phyloP scores from a whole-genome alignment of 2,113 vertebrate genomes.

The Butorides virescens region DNA sequence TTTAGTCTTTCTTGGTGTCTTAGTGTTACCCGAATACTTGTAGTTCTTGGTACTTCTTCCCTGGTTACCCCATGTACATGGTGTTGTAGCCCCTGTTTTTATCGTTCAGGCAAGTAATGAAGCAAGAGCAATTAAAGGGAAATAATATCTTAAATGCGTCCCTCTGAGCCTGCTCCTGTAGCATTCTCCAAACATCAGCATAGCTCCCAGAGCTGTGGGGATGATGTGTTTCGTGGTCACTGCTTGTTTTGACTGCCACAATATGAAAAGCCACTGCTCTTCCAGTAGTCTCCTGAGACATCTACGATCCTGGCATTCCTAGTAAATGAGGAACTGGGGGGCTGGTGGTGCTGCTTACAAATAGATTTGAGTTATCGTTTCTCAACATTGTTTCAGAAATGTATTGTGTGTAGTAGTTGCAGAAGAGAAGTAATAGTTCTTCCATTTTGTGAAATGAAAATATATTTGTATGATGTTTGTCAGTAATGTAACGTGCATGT shows the following conservation, averaged over 20 bases:
- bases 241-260: background rate
- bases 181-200: accelerated
- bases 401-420: background rate
- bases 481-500: background rate
- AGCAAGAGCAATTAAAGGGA: background rate
- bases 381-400: background rate
- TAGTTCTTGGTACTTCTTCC: background rate
- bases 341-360: background rate
- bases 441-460: background rate
- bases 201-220: background rate
- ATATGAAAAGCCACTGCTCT: background rate
- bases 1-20: background rate
- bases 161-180: background rate
- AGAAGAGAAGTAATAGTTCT: background rate
- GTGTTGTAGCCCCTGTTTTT: background rate
- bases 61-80: accelerated
- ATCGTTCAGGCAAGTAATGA: background rate
- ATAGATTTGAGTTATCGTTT: background rate
- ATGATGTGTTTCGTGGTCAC: background rate
- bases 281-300: background rate
- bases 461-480: background rate
- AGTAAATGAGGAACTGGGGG: background rate
- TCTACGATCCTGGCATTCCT: background rate
- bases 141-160: background rate
- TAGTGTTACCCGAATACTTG: background rate